phyloP scores from a whole-genome alignment of 1,140 invertebrate species.

The Drosophila biarmipes region DNA sequence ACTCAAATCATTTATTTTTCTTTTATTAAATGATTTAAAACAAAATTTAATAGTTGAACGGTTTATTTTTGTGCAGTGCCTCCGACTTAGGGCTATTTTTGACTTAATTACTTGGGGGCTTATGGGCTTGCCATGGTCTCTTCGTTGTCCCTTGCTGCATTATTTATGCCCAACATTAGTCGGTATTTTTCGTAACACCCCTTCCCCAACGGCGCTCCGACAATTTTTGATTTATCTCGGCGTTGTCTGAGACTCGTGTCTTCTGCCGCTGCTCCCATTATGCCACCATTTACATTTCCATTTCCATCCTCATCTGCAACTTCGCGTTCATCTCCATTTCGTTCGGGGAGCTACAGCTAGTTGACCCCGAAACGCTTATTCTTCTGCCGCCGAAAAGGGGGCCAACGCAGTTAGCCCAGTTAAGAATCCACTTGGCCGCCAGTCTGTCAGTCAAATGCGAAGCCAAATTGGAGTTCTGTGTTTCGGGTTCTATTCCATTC shows the following conservation, averaged over 20 bases:
- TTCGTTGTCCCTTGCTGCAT: constrained; percentile 24
- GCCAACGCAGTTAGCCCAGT: constrained; percentile 68
- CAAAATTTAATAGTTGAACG: not conserved
- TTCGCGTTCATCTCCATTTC: constrained; percentile 60
- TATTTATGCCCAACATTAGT: constrained; percentile 55
- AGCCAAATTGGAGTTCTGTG: constrained; percentile 35
- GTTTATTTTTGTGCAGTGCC: constrained; percentile 9
- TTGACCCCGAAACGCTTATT: constrained; percentile 64
- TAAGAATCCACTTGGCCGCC: constrained; percentile 42
- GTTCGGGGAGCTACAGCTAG: constrained; percentile 60
- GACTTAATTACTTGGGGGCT: constrained; percentile 71
- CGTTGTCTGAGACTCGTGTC: constrained; percentile 31
- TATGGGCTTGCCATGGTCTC: constrained; percentile 26
- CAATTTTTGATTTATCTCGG: constrained; percentile 58
- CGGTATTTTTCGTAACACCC: constrained; percentile 23
- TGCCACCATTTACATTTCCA: constrained; percentile 47
- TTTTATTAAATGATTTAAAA: not conserved
- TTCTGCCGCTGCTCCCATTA: constrained; percentile 48
- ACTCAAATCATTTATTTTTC: no score
- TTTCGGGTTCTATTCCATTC: constrained; percentile 28
- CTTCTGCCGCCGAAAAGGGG: constrained; percentile 32
- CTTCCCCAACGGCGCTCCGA: not conserved
- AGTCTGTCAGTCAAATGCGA: constrained; percentile 34
- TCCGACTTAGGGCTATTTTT: constrained; percentile 62
- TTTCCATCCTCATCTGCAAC: constrained; percentile 26